phyloP scores from a whole-genome alignment of 2,888 invertebrate genomes.

The Trachelus stipa region DNA sequence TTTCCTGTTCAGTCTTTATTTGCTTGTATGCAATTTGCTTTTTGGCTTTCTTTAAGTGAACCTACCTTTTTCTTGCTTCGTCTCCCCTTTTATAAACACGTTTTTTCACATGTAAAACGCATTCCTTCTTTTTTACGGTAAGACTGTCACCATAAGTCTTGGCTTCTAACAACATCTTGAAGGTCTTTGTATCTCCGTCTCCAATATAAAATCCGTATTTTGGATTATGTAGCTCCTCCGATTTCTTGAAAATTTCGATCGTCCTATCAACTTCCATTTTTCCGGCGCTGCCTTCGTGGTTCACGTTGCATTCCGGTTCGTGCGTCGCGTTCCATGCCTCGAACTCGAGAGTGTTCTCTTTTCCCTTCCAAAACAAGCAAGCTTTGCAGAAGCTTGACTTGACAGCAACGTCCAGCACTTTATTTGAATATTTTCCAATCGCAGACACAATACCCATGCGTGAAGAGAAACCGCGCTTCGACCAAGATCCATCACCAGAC shows the following conservation, averaged over 20 bases:
- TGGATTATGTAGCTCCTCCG: slow-evolving; percentile 24
- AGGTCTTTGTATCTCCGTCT: slow-evolving; percentile 35
- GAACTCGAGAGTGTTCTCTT: slow-evolving; percentile 30
- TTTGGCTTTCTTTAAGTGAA: too few species aligned
- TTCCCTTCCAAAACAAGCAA: slow-evolving; percentile 32
- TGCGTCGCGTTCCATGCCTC: slow-evolving; percentile 19
- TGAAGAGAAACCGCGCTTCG: slow-evolving; percentile 32
- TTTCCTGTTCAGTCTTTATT: too few species aligned
- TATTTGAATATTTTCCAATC: slow-evolving; percentile 37
- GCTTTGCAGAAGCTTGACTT: slow-evolving; percentile 34
- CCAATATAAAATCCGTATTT: slow-evolving; percentile 35
- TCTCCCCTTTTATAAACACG: too few species aligned
- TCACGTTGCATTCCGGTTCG: slow-evolving; percentile 11
- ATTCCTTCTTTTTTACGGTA: slow-evolving; percentile 24
- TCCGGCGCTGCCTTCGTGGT: slow-evolving; percentile 37
- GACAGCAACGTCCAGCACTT: slow-evolving; percentile 34
- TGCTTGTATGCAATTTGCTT: too few species aligned
- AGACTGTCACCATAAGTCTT: slow-evolving; percentile 23
- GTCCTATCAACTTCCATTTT: slow-evolving; percentile 38
- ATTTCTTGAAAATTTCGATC: slow-evolving; percentile 36
- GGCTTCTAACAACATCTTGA: slow-evolving; percentile 25
- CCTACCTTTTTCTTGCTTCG: too few species aligned
- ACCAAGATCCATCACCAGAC: slow-evolving; percentile 29
- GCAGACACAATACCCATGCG: slow-evolving; percentile 32
- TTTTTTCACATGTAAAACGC: not conserved